A percentile compares a stretch with the other conserved stretches of the same genome.
Evolutionary conservation across 2,797 vertebrate genomes (phyloP).

Genomic region (Setipinna tenuifilis): DNA sequence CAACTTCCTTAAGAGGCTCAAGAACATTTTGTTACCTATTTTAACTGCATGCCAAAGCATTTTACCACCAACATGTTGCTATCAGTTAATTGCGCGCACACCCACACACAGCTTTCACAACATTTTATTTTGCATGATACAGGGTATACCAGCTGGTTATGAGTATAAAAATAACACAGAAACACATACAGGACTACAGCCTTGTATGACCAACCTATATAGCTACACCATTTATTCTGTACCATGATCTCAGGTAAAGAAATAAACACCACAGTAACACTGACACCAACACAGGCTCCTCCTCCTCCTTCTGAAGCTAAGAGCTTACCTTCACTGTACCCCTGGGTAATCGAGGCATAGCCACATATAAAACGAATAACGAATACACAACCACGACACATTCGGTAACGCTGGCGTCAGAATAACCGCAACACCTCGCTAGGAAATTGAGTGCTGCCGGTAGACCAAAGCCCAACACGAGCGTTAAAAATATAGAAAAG

Average conservation of each 20-base stretch:
- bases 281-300: not conserved
- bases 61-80: not conserved
- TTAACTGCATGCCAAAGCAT: no score
- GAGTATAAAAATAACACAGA: not conserved
- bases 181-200: no score
- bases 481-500: constrained; percentile 71
- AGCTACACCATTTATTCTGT: not conserved
- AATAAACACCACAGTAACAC: not conserved
- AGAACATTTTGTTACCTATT: no score
- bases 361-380: constrained; percentile 73
- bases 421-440: constrained; percentile 67
- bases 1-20: not conserved
- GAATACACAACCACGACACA: constrained; percentile 75
- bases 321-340: constrained; percentile 74
- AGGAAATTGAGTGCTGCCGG: constrained; percentile 68
- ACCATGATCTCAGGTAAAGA: not conserved
- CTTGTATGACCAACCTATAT: not conserved
- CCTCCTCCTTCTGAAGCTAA: not conserved
- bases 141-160: no score
- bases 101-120: no score
- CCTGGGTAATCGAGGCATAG: constrained; percentile 73
- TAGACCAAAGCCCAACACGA: constrained; percentile 73
- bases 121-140: no score
- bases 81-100: not conserved
- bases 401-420: constrained; percentile 74